Percentiles rank a stretch among this genome's conserved stretches.
Conservation (phyloP, 2,797 vertebrate species). For the Notolabrus celidotus region DNA sequence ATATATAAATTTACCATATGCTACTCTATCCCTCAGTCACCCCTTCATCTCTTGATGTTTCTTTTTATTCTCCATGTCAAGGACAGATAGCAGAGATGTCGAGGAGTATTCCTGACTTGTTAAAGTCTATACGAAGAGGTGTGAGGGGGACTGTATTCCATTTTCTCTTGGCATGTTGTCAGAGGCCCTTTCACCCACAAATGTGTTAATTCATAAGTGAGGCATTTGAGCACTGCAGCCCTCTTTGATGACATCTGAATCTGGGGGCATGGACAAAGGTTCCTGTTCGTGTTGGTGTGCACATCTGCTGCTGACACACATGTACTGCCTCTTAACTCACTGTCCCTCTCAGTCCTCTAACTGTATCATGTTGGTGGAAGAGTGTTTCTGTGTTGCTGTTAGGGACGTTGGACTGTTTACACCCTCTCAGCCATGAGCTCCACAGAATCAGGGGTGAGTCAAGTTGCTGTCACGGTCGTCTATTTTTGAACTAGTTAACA, state of each 20-base stretch:
- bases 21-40: background rate
- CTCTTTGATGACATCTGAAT: slow-evolving; percentile 21
- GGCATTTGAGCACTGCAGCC: slow-evolving; percentile 13
- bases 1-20: background rate
- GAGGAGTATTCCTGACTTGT: slow-evolving; percentile 8
- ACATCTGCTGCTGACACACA: slow-evolving; percentile 46
- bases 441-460: slow-evolving; percentile 57
- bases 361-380: slow-evolving; percentile 23
- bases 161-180: background rate
- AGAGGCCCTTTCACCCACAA: background rate
- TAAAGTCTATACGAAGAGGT: slow-evolving; percentile 20
- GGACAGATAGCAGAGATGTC: slow-evolving; percentile 16
- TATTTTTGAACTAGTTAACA: background rate
- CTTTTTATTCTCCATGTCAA: slow-evolving; percentile 3
- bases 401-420: slow-evolving; percentile 1
- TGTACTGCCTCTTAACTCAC: background rate
- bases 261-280: slow-evolving; percentile 22
- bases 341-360: slow-evolving; percentile 11
- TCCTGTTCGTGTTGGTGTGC: slow-evolving; percentile 26
- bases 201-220: slow-evolving; percentile 31
- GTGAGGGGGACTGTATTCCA: slow-evolving; percentile 12
- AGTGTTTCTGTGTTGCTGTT: slow-evolving; percentile 11
- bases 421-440: slow-evolving; percentile 39
- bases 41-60: background rate
- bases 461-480: background rate